phyloP scores from a whole-genome alignment of 2,888 invertebrate genomes.

The Julus scandinavius region DNA sequence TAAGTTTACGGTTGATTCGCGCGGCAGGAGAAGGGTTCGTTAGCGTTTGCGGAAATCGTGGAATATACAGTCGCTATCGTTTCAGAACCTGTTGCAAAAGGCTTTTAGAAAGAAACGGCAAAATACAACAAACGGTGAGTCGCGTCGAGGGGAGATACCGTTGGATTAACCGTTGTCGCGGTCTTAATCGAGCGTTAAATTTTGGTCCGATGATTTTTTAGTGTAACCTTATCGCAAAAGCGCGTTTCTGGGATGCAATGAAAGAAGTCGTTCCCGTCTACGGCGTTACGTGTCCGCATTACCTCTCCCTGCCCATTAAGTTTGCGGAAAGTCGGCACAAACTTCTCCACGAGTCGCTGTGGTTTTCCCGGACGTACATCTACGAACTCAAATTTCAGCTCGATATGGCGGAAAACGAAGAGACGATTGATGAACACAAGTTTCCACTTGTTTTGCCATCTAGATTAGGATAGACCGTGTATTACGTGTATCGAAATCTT shows the following conservation, averaged over 20 bases:
- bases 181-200: too few relatives aligned
- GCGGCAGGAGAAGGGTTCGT: too few relatives aligned
- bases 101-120: background rate
- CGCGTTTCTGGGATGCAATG: background rate
- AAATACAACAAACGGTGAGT: background rate
- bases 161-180: too few relatives aligned
- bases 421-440: background rate
- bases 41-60: too few relatives aligned
- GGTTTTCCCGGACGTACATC: background rate
- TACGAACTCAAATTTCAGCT: background rate
- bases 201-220: too few relatives aligned
- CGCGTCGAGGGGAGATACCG: background rate
- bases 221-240: background rate
- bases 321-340: background rate
- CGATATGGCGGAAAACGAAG: background rate
- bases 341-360: background rate
- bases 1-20: too few relatives aligned
- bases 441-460: background rate
- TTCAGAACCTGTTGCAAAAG: background rate
- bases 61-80: too few relatives aligned
- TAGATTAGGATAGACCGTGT: background rate
- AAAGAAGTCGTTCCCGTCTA: background rate
- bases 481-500: too few relatives aligned
- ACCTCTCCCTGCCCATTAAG: background rate
- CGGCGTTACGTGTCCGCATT: background rate